Conservation (phyloP, 1,140 invertebrate genomes). For the Hylaeus anthracinus region DNA sequence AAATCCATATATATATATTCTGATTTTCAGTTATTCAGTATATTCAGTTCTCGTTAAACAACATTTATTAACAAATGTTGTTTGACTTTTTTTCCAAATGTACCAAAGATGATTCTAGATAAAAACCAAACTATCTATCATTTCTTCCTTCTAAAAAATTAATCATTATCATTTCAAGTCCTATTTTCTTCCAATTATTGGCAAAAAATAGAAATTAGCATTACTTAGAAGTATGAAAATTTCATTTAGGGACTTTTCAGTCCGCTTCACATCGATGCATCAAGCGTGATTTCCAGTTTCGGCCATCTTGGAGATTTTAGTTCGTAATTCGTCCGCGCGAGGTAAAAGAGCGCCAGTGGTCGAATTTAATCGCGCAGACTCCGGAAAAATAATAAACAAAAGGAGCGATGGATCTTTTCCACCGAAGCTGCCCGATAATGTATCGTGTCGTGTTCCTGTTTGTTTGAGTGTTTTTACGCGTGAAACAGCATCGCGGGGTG, state of each 20-base stretch:
- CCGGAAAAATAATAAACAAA: constrained; percentile 70
- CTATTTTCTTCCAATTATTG: background rate
- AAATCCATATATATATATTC: too few species aligned
- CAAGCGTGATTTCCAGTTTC: constrained; percentile 16
- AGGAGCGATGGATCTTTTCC: constrained; percentile 62
- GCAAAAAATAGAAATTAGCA: background rate
- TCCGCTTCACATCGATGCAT: constrained; percentile 21
- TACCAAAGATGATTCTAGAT: too few species aligned
- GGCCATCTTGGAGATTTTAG: constrained; percentile 33
- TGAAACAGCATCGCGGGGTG: constrained; percentile 42
- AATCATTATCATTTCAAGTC: too few species aligned
- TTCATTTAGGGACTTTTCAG: constrained; percentile 14
- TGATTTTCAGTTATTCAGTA: too few species aligned
- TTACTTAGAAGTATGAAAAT: background rate
- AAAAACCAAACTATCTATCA: too few species aligned
- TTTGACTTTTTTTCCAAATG: background rate
- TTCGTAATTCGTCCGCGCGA: constrained; percentile 3
- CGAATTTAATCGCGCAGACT: constrained; percentile 47
- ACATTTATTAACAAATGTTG: too few species aligned
- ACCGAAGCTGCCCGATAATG: constrained; percentile 49
- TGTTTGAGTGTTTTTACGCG: constrained; percentile 49
- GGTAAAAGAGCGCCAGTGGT: background rate
- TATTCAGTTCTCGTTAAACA: too few species aligned
- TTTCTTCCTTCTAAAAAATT: too few species aligned
- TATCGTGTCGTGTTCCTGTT: constrained; percentile 26